Percentiles rank a stretch among this genome's conserved stretches.
phyloP scores from a whole-genome alignment of 1,140 invertebrate genomes.

The Centruroides sculpturatus region DNA sequence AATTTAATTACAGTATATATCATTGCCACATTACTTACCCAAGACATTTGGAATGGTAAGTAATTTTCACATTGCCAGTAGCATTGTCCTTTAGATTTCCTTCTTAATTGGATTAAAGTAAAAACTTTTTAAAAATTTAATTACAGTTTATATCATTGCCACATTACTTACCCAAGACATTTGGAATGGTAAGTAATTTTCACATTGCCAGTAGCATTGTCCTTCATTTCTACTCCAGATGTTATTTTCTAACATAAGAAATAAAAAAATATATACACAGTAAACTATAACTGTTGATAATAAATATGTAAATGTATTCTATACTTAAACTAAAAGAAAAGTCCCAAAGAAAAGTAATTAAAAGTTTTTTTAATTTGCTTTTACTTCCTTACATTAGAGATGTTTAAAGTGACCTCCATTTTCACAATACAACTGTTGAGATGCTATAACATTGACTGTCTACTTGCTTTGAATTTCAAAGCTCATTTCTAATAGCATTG shows the following conservation, averaged over 20 bases:
- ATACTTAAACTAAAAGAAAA: too few species aligned
- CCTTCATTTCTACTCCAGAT: slow-evolving; percentile 80
- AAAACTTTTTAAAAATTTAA: neutral
- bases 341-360: too few species aligned
- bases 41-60: slow-evolving; percentile 72
- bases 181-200: slow-evolving; percentile 76
- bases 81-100: slow-evolving; percentile 47
- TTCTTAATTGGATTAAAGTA: neutral
- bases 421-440: too few species aligned
- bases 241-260: slow-evolving; percentile 58
- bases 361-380: too few species aligned
- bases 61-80: slow-evolving; percentile 63
- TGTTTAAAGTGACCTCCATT: too few species aligned
- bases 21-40: slow-evolving; percentile 16
- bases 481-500: too few species aligned
- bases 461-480: too few species aligned
- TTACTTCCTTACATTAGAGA: too few species aligned
- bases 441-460: too few species aligned
- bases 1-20: neutral
- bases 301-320: too few species aligned
- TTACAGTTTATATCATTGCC: neutral
- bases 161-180: slow-evolving; percentile 41
- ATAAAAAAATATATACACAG: too few species aligned
- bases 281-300: too few species aligned
- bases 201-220: slow-evolving; percentile 67